phyloP scores from a whole-genome alignment of 2,888 invertebrate genomes.

The Cremastobaeus sp. region DNA sequence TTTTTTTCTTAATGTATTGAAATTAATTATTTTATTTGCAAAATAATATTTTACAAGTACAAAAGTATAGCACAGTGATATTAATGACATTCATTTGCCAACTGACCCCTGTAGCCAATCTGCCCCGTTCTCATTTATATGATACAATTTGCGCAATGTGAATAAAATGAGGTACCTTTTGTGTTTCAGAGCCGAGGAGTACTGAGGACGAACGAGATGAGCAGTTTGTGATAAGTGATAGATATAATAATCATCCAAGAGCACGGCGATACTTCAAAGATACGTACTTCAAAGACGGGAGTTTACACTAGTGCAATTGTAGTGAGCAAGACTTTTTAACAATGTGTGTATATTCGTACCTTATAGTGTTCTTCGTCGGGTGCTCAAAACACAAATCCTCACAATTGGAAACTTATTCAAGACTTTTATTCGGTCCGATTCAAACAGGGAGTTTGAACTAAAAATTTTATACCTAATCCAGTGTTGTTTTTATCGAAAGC shows the following conservation, averaged over 20 bases:
- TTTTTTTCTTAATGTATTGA: no score
- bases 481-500: no score
- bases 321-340: conserved; percentile 60
- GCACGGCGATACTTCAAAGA: conserved; percentile 73
- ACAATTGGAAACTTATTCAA: conserved; percentile 11
- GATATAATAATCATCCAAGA: conserved; percentile 73
- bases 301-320: conserved; percentile 71
- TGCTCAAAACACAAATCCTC: conserved; percentile 40
- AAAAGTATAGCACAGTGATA: no score
- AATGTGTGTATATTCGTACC: conserved; percentile 47
- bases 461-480: no score
- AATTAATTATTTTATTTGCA: no score
- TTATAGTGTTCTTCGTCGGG: conserved; percentile 42
- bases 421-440: neutral
- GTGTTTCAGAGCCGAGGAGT: conserved; percentile 71
- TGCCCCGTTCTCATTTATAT: no score
- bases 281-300: conserved; percentile 73
- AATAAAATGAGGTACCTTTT: no score
- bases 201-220: conserved; percentile 69
- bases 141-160: no score
- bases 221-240: conserved; percentile 76
- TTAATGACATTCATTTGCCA: no score
- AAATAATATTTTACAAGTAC: no score
- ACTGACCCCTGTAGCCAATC: no score
- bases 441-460: no score